Evolutionary conservation across 2,113 vertebrate species (phyloP).

Genomic region (Herpailurus yagouaroundi): DNA sequence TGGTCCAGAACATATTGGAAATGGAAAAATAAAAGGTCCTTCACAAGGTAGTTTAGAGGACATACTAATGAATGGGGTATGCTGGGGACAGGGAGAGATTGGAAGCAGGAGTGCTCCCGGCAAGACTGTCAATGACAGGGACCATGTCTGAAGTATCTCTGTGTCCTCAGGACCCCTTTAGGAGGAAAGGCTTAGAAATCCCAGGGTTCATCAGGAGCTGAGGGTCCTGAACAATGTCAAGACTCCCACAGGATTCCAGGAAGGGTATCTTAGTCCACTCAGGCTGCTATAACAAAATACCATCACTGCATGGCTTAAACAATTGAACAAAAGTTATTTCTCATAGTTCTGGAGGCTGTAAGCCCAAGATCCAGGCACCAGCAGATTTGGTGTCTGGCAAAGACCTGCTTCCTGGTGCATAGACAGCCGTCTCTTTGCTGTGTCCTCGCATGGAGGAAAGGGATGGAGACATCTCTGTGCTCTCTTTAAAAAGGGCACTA

Average conservation of each 20-base stretch:
- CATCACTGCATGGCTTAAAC: not conserved
- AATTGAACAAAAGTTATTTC: not conserved
- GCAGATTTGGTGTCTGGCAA: not conserved
- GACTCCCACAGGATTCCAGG: not conserved
- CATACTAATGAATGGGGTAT: not conserved
- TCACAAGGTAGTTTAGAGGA: not conserved
- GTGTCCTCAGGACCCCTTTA: not conserved
- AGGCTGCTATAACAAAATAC: not conserved
- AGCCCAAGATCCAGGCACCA: not conserved
- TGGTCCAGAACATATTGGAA: not conserved
- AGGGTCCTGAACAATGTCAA: not conserved
- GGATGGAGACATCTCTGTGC: not conserved
- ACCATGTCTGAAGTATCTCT: not conserved
- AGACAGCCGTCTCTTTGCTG: not conserved
- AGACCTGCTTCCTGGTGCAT: not conserved
- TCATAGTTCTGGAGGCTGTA: not conserved
- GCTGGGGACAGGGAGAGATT: not conserved
- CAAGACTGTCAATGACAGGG: not conserved
- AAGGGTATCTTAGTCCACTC: not conserved
- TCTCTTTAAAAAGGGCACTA: not conserved
- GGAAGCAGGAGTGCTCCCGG: not conserved
- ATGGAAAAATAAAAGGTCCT: constrained; percentile 35
- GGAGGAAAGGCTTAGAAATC: not conserved
- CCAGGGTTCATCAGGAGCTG: not conserved
- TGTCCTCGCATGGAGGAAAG: not conserved